Base-by-base conservation (phyloP, 2,797 vertebrate genomes). In the Leptoclinus maculatus region DNA sequence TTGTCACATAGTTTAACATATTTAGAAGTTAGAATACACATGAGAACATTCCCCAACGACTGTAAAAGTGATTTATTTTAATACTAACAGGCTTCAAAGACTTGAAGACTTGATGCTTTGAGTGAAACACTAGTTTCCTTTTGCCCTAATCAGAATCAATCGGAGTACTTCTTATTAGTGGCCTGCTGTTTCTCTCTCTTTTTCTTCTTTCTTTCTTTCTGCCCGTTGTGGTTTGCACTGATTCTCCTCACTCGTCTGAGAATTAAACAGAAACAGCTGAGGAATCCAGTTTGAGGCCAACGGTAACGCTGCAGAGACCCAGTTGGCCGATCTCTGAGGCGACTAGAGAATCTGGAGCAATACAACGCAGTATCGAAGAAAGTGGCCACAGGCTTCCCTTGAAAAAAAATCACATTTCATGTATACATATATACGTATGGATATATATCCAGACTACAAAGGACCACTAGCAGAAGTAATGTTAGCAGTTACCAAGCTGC, bases 221-320 rank as follows among this genome's bases (percentile, higher is more conserved):
- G 38, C 66, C 54, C 88, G 71, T 92, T 88, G 90, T 89, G 83
- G 91, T 91, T 88, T 83, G 57, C 73, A 41, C 60, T 60, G 80
- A 82, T 71, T 90, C 87, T 89, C 79, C 74, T 89, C 70, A 60
- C 76, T 89, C 76, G 83, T 93, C 90, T 92, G 70, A 54, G 78
- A 81, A 71, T 90, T 94, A 95, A 95, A 81, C 89, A 92, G 90
- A 95, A 95, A 90, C 95, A 95, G 94, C 93, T 94, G 94, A 94
- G 93, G 94, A 94, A 94, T 94, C 92, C 85, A 76, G 71, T 69
- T 78, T 38, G 78, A 65, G 80, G 93, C 94, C 92, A 93, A 87
- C 68, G 80, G 87, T 84, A 74, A 74, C 82, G 79, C 90, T 85
- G 89, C 86, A 64, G 23, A 83, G 86, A 84, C 78, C 71, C 77